These are phyloP conservation scores for Phocides pigmalion DNA, from an alignment of 1,140 invertebrate species.

Conservation along the genomic window DNA sequence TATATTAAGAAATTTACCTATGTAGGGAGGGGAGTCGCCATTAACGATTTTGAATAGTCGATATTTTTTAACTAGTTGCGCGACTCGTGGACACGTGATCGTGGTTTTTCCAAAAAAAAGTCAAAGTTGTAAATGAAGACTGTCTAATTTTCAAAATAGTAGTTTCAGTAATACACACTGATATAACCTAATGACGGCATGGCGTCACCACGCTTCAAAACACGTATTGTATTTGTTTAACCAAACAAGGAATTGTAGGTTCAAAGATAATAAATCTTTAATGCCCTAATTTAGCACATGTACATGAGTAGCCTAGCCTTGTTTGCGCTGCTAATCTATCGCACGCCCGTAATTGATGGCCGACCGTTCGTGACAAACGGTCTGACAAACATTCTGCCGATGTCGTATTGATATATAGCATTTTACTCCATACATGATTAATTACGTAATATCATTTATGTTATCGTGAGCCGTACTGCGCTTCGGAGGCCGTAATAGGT, in stretches of 20 bases:
- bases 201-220: no score
- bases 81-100: no score
- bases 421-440: not conserved
- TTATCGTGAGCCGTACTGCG: not conserved
- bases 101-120: no score
- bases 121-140: no score
- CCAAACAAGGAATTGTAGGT: not conserved
- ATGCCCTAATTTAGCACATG: constrained; percentile 17
- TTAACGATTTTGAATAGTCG: no score
- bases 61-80: no score
- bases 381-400: constrained; percentile 19
- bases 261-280: constrained; percentile 18
- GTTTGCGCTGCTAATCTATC: constrained; percentile 33
- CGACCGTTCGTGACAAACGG: constrained; percentile 22
- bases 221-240: not conserved
- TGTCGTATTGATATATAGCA: constrained; percentile 29
- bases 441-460: constrained; percentile 4
- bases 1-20: no score
- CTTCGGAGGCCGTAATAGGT: not conserved
- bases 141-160: no score
- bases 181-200: no score
- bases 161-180: no score
- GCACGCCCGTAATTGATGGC: constrained; percentile 21
- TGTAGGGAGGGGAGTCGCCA: no score
- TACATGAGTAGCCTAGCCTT: constrained; percentile 13